Evolutionary conservation across 2,113 vertebrate species (phyloP), one percentile per base, ranked within the genome.

Genomic region (Nycticryphes semicollaris): DNA sequence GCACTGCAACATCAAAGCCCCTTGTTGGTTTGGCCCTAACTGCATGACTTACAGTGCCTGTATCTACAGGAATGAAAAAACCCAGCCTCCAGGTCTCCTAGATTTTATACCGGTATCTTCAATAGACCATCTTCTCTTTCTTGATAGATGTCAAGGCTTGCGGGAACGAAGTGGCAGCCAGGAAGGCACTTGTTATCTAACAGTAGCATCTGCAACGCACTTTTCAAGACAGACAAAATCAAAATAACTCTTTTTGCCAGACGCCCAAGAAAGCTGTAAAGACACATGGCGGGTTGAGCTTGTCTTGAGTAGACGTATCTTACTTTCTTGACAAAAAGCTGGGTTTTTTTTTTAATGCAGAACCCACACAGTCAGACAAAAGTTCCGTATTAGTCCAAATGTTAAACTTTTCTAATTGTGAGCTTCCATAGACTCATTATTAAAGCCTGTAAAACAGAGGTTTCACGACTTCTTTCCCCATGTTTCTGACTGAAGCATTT

Each of bases 1-100:
- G 39, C 53, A 39, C 69, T 37, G 33, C 35, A 87, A 39, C 48
- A 93, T n/a, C 81, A 50, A 70, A 96, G 73, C 20, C 80, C 56
- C 39, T 51, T 10, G 30, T 1, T 1, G 4, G 37, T 79, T 8
- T 70, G 45, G 53, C 66, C 62, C 56, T 20, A n/a, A 39, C 21
- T 19, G 67, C 64, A 80, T 74, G 35, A n/a, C 35, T 64, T 21
- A 21, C 10, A 48, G 33, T 2, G 60, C 31, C 63, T 8, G 21
- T 23, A 67, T 56, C 51, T 19, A 35, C 27, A 70, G 35, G 86
- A 90, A 88, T 0, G 2, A 27, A 39, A 22, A 11, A 53, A 77
- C 1, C 1, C 68, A 57, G 80, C 62, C 63, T 64, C 30, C 57
- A 56, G 45, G n/a, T 54, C 62, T 69, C 54, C 83, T 24, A 7